These are phyloP conservation scores for Onychostruthus taczanowskii DNA, from an alignment of 2,113 vertebrate species.

Conservation along the genomic window DNA sequence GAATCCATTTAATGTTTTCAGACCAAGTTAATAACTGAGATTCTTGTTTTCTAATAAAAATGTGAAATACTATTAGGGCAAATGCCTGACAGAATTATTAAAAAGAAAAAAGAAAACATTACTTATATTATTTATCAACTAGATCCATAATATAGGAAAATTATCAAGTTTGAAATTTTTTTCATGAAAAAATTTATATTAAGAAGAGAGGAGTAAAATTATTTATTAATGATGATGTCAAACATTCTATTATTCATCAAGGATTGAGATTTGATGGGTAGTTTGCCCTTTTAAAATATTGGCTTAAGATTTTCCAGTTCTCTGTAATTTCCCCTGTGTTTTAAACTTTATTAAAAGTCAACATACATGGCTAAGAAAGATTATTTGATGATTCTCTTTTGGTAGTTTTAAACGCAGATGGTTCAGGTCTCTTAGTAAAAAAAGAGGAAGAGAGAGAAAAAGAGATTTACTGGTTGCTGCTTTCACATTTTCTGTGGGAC, in stretches of 20 bases:
- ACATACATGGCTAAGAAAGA: neutral
- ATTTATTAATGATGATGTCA: slow-evolving; percentile 17
- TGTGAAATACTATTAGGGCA: neutral
- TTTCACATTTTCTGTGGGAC: neutral
- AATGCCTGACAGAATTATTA: neutral
- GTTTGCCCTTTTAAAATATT: slow-evolving; percentile 18
- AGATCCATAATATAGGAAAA: neutral
- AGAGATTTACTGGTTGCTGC: neutral
- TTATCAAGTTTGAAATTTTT: neutral
- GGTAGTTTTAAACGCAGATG: neutral
- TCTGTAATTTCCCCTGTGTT: slow-evolving; percentile 23
- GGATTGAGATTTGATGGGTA: neutral
- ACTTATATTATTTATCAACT: neutral
- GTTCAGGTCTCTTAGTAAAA: neutral
- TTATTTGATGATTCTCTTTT: neutral
- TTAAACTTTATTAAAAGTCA: slow-evolving; percentile 22
- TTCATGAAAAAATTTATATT: neutral
- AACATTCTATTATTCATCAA: neutral
- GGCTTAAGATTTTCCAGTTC: neutral
- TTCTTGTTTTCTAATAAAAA: neutral
- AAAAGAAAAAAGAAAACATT: neutral
- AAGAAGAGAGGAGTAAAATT: neutral
- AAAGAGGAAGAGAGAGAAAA: neutral
- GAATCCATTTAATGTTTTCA: neutral
- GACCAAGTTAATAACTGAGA: neutral